Evolutionary conservation across 2,113 vertebrate genomes (phyloP).

Genomic region (Drymodes brunneopygia): DNA sequence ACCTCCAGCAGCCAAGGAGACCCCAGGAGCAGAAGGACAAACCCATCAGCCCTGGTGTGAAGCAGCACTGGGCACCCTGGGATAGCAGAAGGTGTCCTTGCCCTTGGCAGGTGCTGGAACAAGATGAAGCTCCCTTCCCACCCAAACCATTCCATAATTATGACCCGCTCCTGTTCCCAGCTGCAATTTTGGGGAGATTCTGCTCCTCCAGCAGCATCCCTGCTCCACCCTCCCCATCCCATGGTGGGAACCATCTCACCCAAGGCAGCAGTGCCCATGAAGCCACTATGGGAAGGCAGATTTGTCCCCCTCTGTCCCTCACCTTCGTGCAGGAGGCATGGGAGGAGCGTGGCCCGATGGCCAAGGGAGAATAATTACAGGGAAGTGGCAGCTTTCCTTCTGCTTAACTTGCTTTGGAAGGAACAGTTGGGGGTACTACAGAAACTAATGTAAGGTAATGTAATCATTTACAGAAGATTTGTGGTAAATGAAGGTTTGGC

Average conservation of each 20-base stretch:
- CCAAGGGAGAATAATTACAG: slow-evolving; percentile 19
- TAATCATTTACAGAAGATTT: slow-evolving; percentile 69
- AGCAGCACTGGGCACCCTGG: background rate
- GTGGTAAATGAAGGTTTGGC: slow-evolving; percentile 59
- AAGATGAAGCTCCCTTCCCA: background rate
- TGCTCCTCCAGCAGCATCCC: background rate
- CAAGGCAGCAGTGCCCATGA: accelerated
- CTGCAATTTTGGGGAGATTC: accelerated
- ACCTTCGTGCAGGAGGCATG: background rate
- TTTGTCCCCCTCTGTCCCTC: background rate
- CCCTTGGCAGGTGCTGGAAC: background rate
- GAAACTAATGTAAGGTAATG: slow-evolving; percentile 62
- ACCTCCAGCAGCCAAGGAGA: background rate
- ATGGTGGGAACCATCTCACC: accelerated
- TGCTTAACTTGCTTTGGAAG: slow-evolving; percentile 51
- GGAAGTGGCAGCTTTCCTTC: slow-evolving; percentile 58
- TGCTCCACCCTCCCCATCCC: background rate
- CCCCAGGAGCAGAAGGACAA: background rate
- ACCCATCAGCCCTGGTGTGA: accelerated
- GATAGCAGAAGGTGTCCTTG: background rate
- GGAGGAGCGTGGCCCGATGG: background rate
- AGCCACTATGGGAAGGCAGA: accelerated
- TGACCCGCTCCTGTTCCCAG: background rate
- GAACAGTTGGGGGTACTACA: slow-evolving; percentile 53
- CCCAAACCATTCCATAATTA: background rate